Conservation (phyloP, 1,140 invertebrate genomes). For the Tetraneura akinire region DNA sequence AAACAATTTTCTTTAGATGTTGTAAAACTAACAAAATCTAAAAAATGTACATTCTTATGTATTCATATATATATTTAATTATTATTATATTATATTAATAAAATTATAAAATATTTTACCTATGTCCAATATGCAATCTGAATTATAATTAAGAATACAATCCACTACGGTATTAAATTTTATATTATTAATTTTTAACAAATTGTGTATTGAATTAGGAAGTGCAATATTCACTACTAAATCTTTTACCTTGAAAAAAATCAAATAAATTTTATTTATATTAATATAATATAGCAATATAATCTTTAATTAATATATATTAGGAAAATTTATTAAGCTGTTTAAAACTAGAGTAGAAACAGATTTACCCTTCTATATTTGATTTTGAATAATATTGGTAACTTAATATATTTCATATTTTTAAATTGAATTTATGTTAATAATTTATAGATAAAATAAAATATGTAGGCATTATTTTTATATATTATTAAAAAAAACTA, state of each 20-base stretch:
- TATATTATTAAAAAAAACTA: too few species aligned
- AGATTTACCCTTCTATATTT: not conserved
- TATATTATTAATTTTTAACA: slow-evolving; percentile 36
- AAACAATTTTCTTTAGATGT: slow-evolving; percentile 48
- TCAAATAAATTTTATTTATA: not conserved
- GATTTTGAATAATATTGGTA: not conserved
- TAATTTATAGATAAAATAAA: too few species aligned
- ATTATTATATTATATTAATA: too few species aligned
- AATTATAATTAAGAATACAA: slow-evolving; percentile 17
- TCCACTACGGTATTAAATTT: slow-evolving; percentile 15
- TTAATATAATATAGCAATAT: too few species aligned
- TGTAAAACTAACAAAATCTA: slow-evolving; percentile 16
- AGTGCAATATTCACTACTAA: slow-evolving; percentile 10
- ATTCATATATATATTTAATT: too few species aligned
- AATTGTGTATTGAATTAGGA: slow-evolving; percentile 18
- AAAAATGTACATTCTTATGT: not conserved
- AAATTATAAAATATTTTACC: not conserved
- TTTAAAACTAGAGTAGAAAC: too few species aligned
- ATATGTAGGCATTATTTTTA: too few species aligned
- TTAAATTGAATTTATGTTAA: too few species aligned
- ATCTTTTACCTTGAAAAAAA: slow-evolving; percentile 32
- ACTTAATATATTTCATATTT: too few species aligned
- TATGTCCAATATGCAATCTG: slow-evolving; percentile 29
- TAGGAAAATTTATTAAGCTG: too few species aligned
- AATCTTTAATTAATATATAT: too few species aligned